Base-by-base conservation (phyloP, 1,140 invertebrate genomes). In the Mizuhopecten yessoensis region DNA sequence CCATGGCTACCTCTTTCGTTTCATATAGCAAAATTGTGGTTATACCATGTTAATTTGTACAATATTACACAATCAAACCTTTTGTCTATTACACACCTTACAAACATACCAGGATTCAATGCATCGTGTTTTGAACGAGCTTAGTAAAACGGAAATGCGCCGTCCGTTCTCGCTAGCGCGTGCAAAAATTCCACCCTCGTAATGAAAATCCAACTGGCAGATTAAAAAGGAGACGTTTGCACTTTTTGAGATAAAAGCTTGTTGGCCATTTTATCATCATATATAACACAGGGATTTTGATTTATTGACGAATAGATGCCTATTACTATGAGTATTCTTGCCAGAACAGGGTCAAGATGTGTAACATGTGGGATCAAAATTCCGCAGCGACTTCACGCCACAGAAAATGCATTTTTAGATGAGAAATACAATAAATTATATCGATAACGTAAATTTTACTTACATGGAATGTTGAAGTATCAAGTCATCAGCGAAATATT, bases 381-480 rank as follows among this genome's bases (percentile, higher is more conserved):
- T 75, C 57, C 57, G 57, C 57, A 75, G 57, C 23, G 23, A 75
- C 57, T 75, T 75, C 57, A 29, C 57, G n/a, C 5, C 5, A 29
- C 29, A 0, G 57, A 75, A 75, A 75, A 75, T 29, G 57, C 3
- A 29, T 75, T 75, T 75, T 75, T 7, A 5, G n/a, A 75, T 17
- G 23, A 75, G 5, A 9, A 17, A 0, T 23, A 29, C 57, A 75
- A 29, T 29, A 75, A 29, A 75, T 29, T 75, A 75, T 0, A 75
- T n/a, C 87, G 33, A 29, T 39, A 34, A 10, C 29, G 9, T 39
- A 36, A 23, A 87, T 11, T 7, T 36, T 39, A 87, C 87, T 34
- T 87, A 36, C 36, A 39, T 87, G 36, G 34, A 87, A 34, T 34
- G 87, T 87, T 87, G n/a, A 87, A 34, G 36, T 87, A 36, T 36